Percentiles rank a stretch among this genome's conserved stretches.
Evolutionary conservation across 2,113 vertebrate genomes (phyloP).

Genomic region (Engraulis encrasicolus): DNA sequence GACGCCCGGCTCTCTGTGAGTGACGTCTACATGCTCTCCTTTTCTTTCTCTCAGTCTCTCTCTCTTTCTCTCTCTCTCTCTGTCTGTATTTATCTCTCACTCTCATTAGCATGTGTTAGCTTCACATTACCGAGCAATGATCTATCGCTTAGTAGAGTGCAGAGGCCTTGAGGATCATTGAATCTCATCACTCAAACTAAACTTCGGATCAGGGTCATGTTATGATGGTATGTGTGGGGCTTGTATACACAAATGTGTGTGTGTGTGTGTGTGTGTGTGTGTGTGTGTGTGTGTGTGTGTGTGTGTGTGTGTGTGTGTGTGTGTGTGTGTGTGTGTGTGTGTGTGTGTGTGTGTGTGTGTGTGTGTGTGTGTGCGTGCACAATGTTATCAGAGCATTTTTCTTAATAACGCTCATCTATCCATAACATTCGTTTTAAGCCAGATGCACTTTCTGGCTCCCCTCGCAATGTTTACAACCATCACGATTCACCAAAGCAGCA

Average conservation of each 20-base stretch:
- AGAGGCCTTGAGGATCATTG: constrained; percentile 7
- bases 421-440: constrained; percentile 52
- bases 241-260: background rate
- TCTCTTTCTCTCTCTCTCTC: background rate
- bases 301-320: background rate
- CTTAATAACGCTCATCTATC: constrained; percentile 66
- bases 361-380: background rate
- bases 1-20: background rate
- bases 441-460: constrained; percentile 52
- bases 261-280: background rate
- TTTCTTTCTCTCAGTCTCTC: background rate
- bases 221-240: constrained; percentile 7
- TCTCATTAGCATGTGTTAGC: background rate
- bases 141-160: background rate
- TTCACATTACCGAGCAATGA: background rate
- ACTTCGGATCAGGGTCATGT: background rate
- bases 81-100: background rate
- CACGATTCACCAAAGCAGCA: constrained; percentile 58
- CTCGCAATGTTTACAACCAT: constrained; percentile 52
- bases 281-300: background rate
- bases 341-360: background rate
- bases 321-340: background rate
- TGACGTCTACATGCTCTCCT: background rate
- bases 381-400: constrained; percentile 54
- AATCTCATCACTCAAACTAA: constrained; percentile 6